These are phyloP conservation scores for Macroglossus sobrinus DNA, from an alignment of 2,113 vertebrate species.

Conservation along the genomic window DNA sequence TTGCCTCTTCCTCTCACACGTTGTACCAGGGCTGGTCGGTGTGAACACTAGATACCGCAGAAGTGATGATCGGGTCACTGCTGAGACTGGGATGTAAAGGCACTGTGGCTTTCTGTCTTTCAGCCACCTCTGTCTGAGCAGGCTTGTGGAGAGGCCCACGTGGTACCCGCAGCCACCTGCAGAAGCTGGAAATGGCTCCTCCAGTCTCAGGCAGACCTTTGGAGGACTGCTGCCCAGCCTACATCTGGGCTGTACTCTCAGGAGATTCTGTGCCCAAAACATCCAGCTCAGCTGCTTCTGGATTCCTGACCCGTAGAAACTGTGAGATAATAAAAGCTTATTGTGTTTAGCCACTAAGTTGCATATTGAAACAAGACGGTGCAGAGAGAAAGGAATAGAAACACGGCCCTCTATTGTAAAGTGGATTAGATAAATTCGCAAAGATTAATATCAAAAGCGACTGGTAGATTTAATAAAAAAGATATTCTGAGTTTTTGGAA, in stretches of 20 bases:
- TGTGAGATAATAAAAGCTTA: not conserved
- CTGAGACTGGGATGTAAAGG: not conserved
- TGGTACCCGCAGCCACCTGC: not conserved
- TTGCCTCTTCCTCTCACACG: fast-evolving
- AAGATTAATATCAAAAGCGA: not conserved
- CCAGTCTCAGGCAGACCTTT: not conserved
- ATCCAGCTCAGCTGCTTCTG: not conserved
- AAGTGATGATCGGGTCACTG: not conserved
- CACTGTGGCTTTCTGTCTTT: not conserved
- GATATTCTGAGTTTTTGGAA: not conserved
- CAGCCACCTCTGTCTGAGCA: not conserved
- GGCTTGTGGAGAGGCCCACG: not conserved
- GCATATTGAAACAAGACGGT: not conserved
- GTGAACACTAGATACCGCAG: not conserved
- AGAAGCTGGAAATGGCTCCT: not conserved
- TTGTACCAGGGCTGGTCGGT: not conserved
- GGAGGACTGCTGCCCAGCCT: not conserved
- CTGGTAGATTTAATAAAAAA: not conserved
- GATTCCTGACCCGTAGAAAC: not conserved
- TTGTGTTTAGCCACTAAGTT: not conserved
- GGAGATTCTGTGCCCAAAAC: not conserved
- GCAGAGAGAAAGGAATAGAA: not conserved
- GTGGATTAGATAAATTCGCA: not conserved
- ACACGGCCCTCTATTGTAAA: not conserved
- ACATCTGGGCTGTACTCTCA: not conserved